phyloP scores from a whole-genome alignment of 2,113 vertebrate genomes.

The Rhynchomys soricoides region DNA sequence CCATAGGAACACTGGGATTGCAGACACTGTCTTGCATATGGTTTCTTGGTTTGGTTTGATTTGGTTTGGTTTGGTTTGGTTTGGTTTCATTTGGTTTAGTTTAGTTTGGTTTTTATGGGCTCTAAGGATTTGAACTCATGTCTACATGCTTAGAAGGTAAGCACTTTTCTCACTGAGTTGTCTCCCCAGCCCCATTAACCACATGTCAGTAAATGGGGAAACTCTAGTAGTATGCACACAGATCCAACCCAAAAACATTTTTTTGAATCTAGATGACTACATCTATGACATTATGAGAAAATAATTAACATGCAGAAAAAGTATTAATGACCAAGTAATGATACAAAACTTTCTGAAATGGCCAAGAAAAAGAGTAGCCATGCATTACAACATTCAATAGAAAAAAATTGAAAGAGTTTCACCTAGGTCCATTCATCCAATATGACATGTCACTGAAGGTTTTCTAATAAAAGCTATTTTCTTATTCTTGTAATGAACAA shows the following conservation, averaged over 20 bases:
- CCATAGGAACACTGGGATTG: background rate
- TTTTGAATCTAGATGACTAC: background rate
- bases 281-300: background rate
- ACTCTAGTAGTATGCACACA: background rate
- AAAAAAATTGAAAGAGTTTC: background rate
- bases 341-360: slow-evolving; percentile 8
- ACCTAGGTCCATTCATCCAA: background rate
- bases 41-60: no score
- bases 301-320: background rate
- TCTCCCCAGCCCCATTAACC: background rate
- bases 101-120: no score
- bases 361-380: background rate
- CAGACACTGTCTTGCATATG: background rate
- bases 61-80: no score
- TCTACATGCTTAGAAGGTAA: no score
- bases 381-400: background rate
- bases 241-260: background rate
- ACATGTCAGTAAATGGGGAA: background rate
- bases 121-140: background rate
- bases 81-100: no score
- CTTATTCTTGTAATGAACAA: slow-evolving; percentile 37
- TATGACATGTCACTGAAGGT: background rate
- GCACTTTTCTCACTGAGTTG: background rate
- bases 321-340: background rate
- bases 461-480: slow-evolving; percentile 26